Base-by-base conservation (phyloP, 1,140 invertebrate genomes). In the Bombus superbus region DNA sequence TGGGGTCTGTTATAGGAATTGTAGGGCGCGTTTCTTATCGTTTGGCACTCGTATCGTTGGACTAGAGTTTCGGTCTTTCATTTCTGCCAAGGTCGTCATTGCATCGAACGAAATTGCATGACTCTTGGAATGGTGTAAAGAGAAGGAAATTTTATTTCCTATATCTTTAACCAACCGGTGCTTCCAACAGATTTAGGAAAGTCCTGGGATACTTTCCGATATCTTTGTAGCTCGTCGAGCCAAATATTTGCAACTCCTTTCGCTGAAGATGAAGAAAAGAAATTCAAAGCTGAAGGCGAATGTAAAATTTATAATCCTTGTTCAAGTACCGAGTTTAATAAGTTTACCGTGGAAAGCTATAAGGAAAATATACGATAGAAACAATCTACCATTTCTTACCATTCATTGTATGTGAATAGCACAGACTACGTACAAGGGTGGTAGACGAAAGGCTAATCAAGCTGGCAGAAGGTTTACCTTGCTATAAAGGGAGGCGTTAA, bases 401-500 rank as follows among this genome's bases (percentile, higher is more conserved):
- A 53, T 40, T 44, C 40, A n/a, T 13, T 44, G 64, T 22, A 8
- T n/a, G 40, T 15, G 42, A 6, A 11, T 22, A 47, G 3, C 38
- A 0, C 0, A 25, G 11, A 15, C 11, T 42, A 6, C 11, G 28
- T 9, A n/a, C 71, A 18, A 6, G 13, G 35, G 53, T 18, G 74
- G 40, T 1, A 40, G 15, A 59, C 18, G 28, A 69, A 80, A 32
- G 68, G 53, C 83, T 83, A 83, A 89, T 89, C 76, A 81, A 85
- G 47, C 25, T 47, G n/a, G 25, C 69, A n/a, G 47, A 32, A 79
- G 71, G 88, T 90, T 89, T 87, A 90, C 66, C 79, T 90, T 85
- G 68, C 40, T 85, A 74, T 89, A 89, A 90, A 90, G 82, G 64
- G 59, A 66, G 79, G 80, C 68, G 71, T 87, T 87, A 87, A 87